Conservation (phyloP, 2,888 invertebrate species). For the Anticlea derivata region DNA sequence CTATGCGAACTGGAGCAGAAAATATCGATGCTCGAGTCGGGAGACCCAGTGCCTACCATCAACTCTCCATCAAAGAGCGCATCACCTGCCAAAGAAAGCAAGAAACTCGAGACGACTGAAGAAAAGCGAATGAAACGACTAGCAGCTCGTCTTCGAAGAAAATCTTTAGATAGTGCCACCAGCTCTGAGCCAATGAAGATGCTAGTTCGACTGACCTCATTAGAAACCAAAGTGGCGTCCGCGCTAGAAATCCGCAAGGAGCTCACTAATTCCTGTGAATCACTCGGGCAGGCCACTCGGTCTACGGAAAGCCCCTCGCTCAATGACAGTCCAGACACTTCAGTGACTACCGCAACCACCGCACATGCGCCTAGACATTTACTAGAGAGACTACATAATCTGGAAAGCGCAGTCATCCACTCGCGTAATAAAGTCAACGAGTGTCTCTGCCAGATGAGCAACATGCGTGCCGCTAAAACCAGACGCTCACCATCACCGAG, state of each 20-base stretch:
- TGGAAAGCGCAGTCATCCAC: conserved; percentile 85
- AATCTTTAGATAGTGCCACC: conserved; percentile 91
- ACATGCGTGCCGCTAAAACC: conserved; percentile 85
- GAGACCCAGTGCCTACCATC: conserved; percentile 69
- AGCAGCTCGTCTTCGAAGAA: conserved; percentile 86
- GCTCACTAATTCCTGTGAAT: conserved; percentile 83
- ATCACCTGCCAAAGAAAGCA: conserved; percentile 81
- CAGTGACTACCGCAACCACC: conserved; percentile 65
- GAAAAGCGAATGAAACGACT: conserved; percentile 80
- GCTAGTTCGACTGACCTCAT: conserved; percentile 88
- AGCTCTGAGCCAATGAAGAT: conserved; percentile 92
- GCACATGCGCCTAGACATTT: conserved; percentile 82
- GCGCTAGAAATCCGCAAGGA: conserved; percentile 76
- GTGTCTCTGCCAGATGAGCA: conserved; percentile 86
- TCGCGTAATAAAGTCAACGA: conserved; percentile 88
- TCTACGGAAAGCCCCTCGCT: conserved; percentile 65
- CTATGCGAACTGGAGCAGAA: conserved; percentile 91
- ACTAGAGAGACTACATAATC: conserved; percentile 83
- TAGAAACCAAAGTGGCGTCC: conserved; percentile 90
- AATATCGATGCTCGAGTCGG: conserved; percentile 86
- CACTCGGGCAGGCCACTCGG: conserved; percentile 72
- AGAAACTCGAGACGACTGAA: conserved; percentile 76
- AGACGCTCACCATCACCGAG: conserved; percentile 86
- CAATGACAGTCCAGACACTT: conserved; percentile 52
- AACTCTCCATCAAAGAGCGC: conserved; percentile 80